These are phyloP conservation scores for Noctua janthe DNA, from an alignment of 2,888 invertebrate species.

Conservation along the genomic window DNA sequence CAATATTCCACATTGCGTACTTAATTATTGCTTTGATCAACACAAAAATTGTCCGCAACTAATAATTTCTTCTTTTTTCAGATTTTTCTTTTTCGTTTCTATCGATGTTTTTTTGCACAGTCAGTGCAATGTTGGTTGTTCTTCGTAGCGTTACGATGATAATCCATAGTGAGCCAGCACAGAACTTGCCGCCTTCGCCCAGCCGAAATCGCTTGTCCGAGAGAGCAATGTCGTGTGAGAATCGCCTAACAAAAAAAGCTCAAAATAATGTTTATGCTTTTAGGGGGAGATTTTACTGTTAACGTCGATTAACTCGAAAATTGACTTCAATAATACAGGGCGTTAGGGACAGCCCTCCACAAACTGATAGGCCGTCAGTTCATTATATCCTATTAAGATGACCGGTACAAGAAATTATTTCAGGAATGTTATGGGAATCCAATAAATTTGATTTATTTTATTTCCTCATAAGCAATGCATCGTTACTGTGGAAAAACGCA, in stretches of 20 bases:
- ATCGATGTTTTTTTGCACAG: not conserved
- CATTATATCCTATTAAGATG: too few species aligned
- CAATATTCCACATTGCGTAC: not conserved
- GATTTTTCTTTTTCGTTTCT: not conserved
- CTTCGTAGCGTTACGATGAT: too few species aligned
- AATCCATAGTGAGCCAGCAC: too few species aligned
- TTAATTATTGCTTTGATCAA: not conserved
- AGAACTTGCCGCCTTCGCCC: not conserved
- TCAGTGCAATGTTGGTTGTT: not conserved
- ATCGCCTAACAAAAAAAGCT: not conserved
- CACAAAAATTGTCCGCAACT: not conserved
- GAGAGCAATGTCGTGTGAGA: not conserved
- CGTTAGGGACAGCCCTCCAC: too few species aligned
- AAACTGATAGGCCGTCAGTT: too few species aligned
- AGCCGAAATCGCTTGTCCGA: not conserved
- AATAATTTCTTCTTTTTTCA: not conserved
- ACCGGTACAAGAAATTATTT: too few species aligned
- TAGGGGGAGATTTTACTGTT: not conserved
- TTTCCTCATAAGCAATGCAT: too few species aligned
- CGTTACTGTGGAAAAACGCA: too few species aligned
- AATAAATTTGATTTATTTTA: too few species aligned
- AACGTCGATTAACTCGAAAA: not conserved
- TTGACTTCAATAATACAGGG: not conserved
- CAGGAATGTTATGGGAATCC: too few species aligned
- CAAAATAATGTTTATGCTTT: not conserved